Evolutionary conservation across 1,140 invertebrate species (phyloP), one percentile per base, ranked within the genome.

Genomic region (Phenacoccus solenopsis): DNA sequence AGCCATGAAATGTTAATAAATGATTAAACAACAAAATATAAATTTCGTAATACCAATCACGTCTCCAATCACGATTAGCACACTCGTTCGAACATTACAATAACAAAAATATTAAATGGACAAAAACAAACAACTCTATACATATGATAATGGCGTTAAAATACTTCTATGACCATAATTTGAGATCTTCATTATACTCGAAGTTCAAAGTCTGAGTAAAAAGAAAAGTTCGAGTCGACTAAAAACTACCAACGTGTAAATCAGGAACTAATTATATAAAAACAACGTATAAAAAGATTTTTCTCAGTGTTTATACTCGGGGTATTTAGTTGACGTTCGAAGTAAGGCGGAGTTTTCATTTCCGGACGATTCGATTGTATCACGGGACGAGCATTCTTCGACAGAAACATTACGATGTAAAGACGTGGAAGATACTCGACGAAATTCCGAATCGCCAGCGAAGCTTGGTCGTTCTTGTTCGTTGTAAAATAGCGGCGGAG

Each of bases 361-460:
- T 9, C 68, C 68, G 30, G 68, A 69, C 12, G 68, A 69, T 49
- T 69, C 68, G 12, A 69, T 69, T 20, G 68, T 69, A 56, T 69
- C 68, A 20, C 68, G 30, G 13, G 68, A 69, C n/a, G 68, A 69
- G 59, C 59, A 64, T 16, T 64, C 59, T 27, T 64, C 59, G 22
- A 64, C 59, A 22, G 59, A 64, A 27, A 32, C 68, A n/a, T 69
- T 69, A 20, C 68, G 30, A 49, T 69, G 68, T 22, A 69, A 24
- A 10, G 68, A 69, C 16, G 68, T 21, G 13, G 68, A 69, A 16
- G 59, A 64, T 24, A 64, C 21, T 24, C 59, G 10, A 20, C 59
- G 59, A 64, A 64, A 64, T 64, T 64, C 59, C 10, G 59, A 27
- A 64, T 64, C 59, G 10, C 10, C 25, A 10, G 25, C 10, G 22